A percentile compares a stretch with the other conserved stretches of the same genome.
Evolutionary conservation across 2,888 invertebrate genomes (phyloP).

Genomic region (Anorthoa munda): DNA sequence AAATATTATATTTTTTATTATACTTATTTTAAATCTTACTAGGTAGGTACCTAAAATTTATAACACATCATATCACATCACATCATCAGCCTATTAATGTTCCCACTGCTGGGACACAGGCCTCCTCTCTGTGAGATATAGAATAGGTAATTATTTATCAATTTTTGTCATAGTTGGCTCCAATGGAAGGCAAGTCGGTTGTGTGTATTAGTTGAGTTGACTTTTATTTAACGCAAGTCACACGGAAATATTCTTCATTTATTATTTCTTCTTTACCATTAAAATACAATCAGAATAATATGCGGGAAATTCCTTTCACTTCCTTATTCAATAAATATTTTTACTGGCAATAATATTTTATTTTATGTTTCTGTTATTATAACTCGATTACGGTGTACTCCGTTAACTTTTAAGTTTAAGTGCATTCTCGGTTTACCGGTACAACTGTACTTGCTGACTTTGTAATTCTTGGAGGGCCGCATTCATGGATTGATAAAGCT

Average conservation of each 20-base stretch:
- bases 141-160: no score
- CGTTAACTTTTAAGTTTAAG: conserved; percentile 17
- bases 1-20: no score
- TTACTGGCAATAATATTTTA: conserved; percentile 3
- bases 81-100: no score
- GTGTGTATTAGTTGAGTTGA: neutral
- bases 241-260: conserved; percentile 4
- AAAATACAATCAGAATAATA: conserved; percentile 33
- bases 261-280: conserved; percentile 13
- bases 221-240: neutral
- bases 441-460: neutral
- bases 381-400: conserved; percentile 4
- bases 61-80: no score
- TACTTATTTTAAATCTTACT: no score
- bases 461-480: neutral
- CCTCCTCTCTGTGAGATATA: no score
- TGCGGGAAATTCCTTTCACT: conserved; percentile 41
- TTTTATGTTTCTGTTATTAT: conserved; percentile 2
- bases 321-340: conserved; percentile 20
- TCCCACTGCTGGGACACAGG: no score
- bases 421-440: neutral
- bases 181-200: no score
- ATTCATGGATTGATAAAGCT: neutral
- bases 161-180: no score
- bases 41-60: no score